Evolutionary conservation across 92 coral and sea anemone species (phyloP).

Genomic region (Galaxea fascicularis): DNA sequence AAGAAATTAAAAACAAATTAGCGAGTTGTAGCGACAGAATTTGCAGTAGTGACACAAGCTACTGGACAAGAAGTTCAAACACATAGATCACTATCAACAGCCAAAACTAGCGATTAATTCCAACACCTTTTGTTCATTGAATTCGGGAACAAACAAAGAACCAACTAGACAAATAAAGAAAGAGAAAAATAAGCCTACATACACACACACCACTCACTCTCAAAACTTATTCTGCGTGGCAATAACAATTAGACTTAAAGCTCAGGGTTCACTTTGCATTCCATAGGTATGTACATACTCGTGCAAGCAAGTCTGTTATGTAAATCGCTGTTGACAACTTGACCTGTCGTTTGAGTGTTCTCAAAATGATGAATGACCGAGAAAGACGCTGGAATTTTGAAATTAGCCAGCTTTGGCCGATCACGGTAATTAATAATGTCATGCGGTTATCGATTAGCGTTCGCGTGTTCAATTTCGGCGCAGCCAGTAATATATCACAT

Average conservation of each 20-base stretch:
- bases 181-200: constrained; percentile 19
- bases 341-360: constrained; percentile 25
- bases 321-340: constrained; percentile 50
- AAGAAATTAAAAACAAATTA: constrained; percentile 36
- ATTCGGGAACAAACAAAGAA: constrained; percentile 54
- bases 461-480: constrained; percentile 40
- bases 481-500: constrained; percentile 29
- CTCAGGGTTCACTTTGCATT: background rate
- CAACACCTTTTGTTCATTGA: constrained; percentile 47
- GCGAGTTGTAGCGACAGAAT: background rate
- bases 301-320: constrained; percentile 11
- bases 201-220: constrained; percentile 8
- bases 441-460: constrained; percentile 40
- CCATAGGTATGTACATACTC: background rate
- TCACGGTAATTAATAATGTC: constrained; percentile 30
- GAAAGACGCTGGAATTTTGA: constrained; percentile 26
- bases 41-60: background rate
- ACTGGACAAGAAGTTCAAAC: constrained; percentile 16
- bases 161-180: constrained; percentile 29
- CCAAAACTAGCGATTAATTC: constrained; percentile 30
- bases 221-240: constrained; percentile 33
- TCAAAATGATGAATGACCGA: constrained; percentile 34
- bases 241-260: constrained; percentile 21
- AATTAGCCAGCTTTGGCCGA: constrained; percentile 28
- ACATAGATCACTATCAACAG: constrained; percentile 42